Base-by-base conservation (phyloP, 37 sponge, comb jelly and placozoan genomes). In the Eunapius fragilis region DNA sequence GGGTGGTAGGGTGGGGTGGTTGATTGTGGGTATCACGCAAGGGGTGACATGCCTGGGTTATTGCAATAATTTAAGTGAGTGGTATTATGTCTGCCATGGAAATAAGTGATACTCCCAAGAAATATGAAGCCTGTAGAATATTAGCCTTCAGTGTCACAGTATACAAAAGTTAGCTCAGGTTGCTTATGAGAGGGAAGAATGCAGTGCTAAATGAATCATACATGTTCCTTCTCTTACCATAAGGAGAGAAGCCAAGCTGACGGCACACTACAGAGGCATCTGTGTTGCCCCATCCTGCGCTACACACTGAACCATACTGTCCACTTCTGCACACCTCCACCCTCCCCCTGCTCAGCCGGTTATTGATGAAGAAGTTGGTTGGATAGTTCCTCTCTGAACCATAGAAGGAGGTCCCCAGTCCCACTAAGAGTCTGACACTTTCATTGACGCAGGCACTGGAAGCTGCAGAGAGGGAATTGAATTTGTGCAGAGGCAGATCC, bases 261-360 rank as follows among this genome's bases (percentile, higher is more conserved):
- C 77, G 30, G 50, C 86, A 86, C 47, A 86, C 86, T 11, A 86
- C 79, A 71, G 86, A 47, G 33, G 86, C 86, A 72, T 78, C 86
- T 13, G 31, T 58, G 28, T 86, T 17, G 58, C 79, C 86, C 86
- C 86, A 86, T 48, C 19, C 68, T 67, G 78, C 67, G 31, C 72
- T 72, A 72, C 86, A 86, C 22, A 86, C 73, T 2, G 86, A 71
- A 28, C 86, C 86, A 41, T 86, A 86, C 14, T 49, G 78, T 30
- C 80, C 80, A 28, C 80, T 35, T 0, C 78, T 17, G 41, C 86
- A 86, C 31, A 86, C 86, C 50, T 86, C 86, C 45, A 86, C 86
- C 48, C 86, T 78, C 12, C 86, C 86, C 11, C 87, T 75, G 26
- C 80, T 25, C 11, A 87, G 35, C 32, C 14, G 58, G 58, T 58